Evolutionary conservation across 2,113 vertebrate species (phyloP).

Genomic region (Alces alces): DNA sequence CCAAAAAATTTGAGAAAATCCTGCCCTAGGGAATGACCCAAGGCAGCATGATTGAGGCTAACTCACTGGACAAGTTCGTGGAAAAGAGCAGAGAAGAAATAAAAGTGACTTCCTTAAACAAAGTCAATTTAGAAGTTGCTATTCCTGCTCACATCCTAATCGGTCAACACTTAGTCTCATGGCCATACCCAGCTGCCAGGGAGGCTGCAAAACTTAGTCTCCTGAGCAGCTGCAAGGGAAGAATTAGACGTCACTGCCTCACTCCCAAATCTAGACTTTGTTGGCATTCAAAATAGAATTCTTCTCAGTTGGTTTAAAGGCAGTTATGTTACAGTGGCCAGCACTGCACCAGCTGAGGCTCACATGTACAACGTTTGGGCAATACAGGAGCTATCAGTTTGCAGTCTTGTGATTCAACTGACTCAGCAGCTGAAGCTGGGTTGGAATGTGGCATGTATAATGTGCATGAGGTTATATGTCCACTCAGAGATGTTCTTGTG

Average conservation of each 20-base stretch:
- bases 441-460: not conserved
- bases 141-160: not conserved
- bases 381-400: not conserved
- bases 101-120: not conserved
- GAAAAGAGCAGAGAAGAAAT: not conserved
- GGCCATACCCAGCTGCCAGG: not conserved
- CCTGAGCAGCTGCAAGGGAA: not conserved
- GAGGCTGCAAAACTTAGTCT: not conserved
- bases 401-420: not conserved
- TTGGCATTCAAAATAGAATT: not conserved
- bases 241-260: not conserved
- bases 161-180: not conserved
- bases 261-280: not conserved
- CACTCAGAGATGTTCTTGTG: not conserved
- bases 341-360: not conserved
- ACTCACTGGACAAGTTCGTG: not conserved
- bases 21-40: not conserved
- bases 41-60: not conserved
- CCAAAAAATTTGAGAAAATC: not conserved
- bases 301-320: not conserved
- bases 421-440: not conserved
- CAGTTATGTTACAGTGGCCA: not conserved
- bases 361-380: not conserved
- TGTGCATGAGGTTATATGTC: not conserved
- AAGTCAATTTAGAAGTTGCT: not conserved